Base-by-base conservation (phyloP, 1,140 invertebrate genomes). In the Formica exsecta region DNA sequence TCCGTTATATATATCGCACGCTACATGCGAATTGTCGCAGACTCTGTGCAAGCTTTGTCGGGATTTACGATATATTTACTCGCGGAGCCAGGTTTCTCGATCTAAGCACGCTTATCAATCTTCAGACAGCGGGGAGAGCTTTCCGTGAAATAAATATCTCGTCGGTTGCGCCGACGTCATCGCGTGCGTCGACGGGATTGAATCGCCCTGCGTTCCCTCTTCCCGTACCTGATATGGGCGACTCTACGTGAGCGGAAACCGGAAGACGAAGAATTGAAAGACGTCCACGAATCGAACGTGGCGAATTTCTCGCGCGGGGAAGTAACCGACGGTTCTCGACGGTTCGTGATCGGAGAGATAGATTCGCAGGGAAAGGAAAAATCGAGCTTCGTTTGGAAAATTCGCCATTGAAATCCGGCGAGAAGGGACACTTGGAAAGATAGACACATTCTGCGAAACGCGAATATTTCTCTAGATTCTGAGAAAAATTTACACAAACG, bases 91-190 rank as follows among this genome's bases (percentile, higher is more conserved):
- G 25, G 19, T 57, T 74, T n/a, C 38, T 83, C 54, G 79, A 81
- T 71, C 68, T 8, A 57, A 13, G 4, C 41, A 38, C 4, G 54
- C 54, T 83, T 74, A 83, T 83, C 79, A 62, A 83, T 83, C 79
- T 73, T 81, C 65, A 38, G 22, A 25, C 16, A 0, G 44, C 48
- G n/a, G 38, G 13, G 29, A 74, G 38, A 16, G 68, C 68, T 83
- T 62, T 83, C 25, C 38, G 54, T 36, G 68, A 73, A 83, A 83
- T 83, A 83, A 73, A 74, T 83, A 83, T 83, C 73, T 83, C 79
- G 66, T 83, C 79, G 51, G 6, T 68, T 32, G 68, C 38, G 36
- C 36, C 38, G 66, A 38, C 54, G 68, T 83, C 51, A 44, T 41
- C 48, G 62, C 44, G 41, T 44, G 41, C 51, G 65, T 61, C 41